Conservation (phyloP, 2,113 vertebrate species). For the Megaptera novaeangliae region DNA sequence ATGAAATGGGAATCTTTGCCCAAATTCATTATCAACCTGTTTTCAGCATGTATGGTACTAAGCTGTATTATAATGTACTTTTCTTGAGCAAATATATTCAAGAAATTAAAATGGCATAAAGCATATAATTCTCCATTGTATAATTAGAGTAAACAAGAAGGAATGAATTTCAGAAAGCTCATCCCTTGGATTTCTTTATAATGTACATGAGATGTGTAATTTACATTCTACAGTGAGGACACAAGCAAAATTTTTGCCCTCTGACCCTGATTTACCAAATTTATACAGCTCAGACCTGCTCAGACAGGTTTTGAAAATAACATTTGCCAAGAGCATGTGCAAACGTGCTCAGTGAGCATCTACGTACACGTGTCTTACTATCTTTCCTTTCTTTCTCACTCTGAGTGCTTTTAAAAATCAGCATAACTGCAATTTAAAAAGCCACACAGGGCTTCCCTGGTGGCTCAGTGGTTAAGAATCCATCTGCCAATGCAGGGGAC, state of each 20-base stretch:
- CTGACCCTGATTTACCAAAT: constrained; percentile 56
- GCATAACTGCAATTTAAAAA: constrained; percentile 11
- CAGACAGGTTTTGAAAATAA: constrained; percentile 59
- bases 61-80: neutral
- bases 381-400: constrained; percentile 37
- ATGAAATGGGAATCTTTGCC: neutral
- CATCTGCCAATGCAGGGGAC: too few relatives aligned
- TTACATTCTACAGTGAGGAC: neutral
- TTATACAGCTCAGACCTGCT: constrained; percentile 29
- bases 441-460: too few relatives aligned
- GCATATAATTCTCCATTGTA: neutral
- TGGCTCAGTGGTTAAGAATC: too few relatives aligned
- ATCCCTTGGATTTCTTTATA: neutral
- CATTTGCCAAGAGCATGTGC: constrained; percentile 36
- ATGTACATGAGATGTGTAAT: neutral
- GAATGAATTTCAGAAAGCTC: neutral
- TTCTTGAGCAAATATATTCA: neutral
- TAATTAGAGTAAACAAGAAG: neutral
- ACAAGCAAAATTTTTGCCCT: constrained; percentile 39
- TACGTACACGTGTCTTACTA: neutral
- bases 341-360: constrained; percentile 54
- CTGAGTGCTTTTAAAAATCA: constrained; percentile 52
- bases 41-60: neutral
- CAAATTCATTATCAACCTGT: neutral
- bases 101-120: neutral